Percentiles rank a stretch among this genome's conserved stretches.
These are phyloP conservation scores for Tachystola acroxantha DNA, from an alignment of 2,888 invertebrate species.

Conservation along the genomic window DNA sequence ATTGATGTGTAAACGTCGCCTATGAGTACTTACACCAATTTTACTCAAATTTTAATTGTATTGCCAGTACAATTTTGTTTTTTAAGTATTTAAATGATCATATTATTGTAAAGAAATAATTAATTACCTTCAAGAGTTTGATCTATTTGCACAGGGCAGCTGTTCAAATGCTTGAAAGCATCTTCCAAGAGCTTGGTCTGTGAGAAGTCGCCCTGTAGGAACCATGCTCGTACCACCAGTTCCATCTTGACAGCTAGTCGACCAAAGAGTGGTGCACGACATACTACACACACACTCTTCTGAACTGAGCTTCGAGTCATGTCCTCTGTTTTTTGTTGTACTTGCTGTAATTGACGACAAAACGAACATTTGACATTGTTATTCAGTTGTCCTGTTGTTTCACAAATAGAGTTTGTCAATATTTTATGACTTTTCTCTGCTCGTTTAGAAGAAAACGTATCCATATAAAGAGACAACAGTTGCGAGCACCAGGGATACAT, in stretches of 20 bases:
- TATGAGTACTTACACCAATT: no score
- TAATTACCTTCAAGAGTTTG: slow-evolving; percentile 68
- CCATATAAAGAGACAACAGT: no score
- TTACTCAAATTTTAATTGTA: no score
- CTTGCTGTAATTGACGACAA: slow-evolving; percentile 86
- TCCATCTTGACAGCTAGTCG: slow-evolving; percentile 96
- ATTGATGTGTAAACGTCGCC: no score
- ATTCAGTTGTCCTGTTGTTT: no score
- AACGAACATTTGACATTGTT: no score
- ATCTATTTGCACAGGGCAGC: slow-evolving; percentile 82
- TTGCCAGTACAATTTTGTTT: not conserved
- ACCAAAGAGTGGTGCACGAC: slow-evolving; percentile 94
- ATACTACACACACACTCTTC: slow-evolving; percentile 97
- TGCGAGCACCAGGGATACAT: no score
- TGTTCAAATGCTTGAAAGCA: slow-evolving; percentile 94
- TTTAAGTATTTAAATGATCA: not conserved
- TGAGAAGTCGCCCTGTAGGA: slow-evolving; percentile 95
- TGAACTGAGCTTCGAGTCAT: slow-evolving; percentile 98
- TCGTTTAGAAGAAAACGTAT: no score
- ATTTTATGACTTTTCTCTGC: no score
- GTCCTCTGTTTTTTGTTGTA: slow-evolving; percentile 94
- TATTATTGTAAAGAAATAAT: slow-evolving; percentile 3
- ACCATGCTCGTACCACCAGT: slow-evolving; percentile 97
- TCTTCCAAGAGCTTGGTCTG: slow-evolving; percentile 92
- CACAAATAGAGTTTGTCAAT: no score